Evolutionary conservation across 2,888 invertebrate genomes (phyloP), one percentile per base, ranked within the genome.

Genomic region (Autographa gamma): DNA sequence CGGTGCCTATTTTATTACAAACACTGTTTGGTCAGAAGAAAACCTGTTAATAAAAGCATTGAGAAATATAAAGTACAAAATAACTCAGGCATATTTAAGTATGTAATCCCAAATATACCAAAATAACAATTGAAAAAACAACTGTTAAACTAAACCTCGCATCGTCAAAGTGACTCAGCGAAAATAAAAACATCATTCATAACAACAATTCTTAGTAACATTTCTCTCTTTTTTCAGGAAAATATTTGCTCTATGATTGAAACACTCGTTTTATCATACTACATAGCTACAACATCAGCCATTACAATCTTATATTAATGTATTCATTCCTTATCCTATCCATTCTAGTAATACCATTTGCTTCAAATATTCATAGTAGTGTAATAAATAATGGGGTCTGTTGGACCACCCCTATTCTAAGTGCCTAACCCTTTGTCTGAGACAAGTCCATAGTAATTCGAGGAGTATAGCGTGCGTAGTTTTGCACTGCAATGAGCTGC

Each of bases 201-300:
- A 72, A 38, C 60, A 77, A 38, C 19, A 11, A 54, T 56, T 31
- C 43, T 9, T 61, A 19, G n/a, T 25, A 31, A 52, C n/a, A 56
- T 13, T 18, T 13, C 13, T 14, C 66, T 48, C 19, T 41, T 56
- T 38, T 54, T 66, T 41, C 25, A 32, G n/a, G 48, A 1, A 48
- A 48, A 48, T 5, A 8, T 48, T n/a, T 4, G n/a, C 38, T 38
- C 38, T 38, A 11, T 38, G 38, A 38, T 38, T 11, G n/a, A n/a
- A n/a, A 48, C 48, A n/a, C 5, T 48, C 48, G n/a, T 48, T 48
- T 48, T 48, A 48, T 48, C 48, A 6, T 48, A 48, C 43, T 16
- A 43, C 43, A 16, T 5, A 48, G 48, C 48, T 48, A 1, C n/a
- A 8, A 5, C 48, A 6, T 43, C 16, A 14, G 48, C 48, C 48